Evolutionary conservation across 1,140 invertebrate species (phyloP), one percentile per base, ranked within the genome.

Genomic region (Grapholita molesta): DNA sequence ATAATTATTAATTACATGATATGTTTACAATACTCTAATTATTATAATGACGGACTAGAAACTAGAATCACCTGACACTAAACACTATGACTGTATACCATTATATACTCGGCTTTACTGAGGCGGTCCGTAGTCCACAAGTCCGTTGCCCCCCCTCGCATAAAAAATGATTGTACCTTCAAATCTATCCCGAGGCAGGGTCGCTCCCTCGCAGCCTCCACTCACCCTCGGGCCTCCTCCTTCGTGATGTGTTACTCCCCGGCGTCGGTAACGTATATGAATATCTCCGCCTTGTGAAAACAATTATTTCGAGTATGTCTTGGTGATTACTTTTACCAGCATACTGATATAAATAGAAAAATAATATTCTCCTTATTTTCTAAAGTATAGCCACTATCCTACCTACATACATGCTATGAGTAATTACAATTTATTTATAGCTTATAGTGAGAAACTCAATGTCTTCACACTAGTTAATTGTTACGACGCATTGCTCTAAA

Each of bases 131-230:
- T 28, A 11, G 32, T 23, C 71, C 66, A 61, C 66, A 65, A 70
- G 71, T 74, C 80, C 78, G 83, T 84, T 87, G 85, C 82, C 85
- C 89, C n/a, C 86, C 89, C 89, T 89, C 87, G 85, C 86, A 89
- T 91, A 91, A 91, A 91, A 91, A 91, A 89, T 91, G 89, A 91
- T 91, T 89, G 89, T 89, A 89, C 89, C 87, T 89, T 89, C 85
- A 88, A 89, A 89, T 91, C 87, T 91, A 91, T 91, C 85, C 87
- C 85, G 82, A 68, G 81, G 75, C 74, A 85, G 85, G 87, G 88
- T 76, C 74, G 79, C 84, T 72, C 82, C 83, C 80, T 77, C 71
- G 64, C 55, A 61, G 55, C 55, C 55, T 61, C 42, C 66, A 65
- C 78, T 67, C 72, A 64, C 78, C 72, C 72, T 72, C 77, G 73